Evolutionary conservation across 2,113 vertebrate genomes (phyloP).

Genomic region (Pitta sordida): DNA sequence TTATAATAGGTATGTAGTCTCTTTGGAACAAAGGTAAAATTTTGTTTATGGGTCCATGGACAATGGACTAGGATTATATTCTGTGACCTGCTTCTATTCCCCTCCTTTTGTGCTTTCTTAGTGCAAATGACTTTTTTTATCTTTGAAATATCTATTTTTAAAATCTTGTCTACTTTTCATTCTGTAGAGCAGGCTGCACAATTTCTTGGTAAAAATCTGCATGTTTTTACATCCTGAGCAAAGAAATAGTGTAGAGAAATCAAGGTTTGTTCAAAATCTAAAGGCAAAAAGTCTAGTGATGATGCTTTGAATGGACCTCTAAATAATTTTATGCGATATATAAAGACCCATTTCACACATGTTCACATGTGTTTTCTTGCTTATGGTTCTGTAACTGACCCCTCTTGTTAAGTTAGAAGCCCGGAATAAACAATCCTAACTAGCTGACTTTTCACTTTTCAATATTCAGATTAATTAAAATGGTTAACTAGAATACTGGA

Average conservation of each 20-base stretch:
- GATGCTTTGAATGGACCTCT: not conserved
- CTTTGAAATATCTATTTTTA: not conserved
- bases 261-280: not conserved
- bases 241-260: not conserved
- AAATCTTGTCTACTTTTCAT: not conserved
- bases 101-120: not conserved
- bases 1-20: not conserved
- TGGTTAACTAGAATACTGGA: not conserved
- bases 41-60: not conserved
- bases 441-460: conserved; percentile 22
- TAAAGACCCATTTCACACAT: not conserved
- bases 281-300: not conserved
- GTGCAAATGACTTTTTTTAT: not conserved
- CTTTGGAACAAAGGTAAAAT: not conserved
- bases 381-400: not conserved
- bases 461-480: conserved; percentile 33
- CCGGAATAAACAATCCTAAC: not conserved
- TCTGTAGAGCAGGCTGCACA: not conserved
- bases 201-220: not conserved
- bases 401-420: not conserved
- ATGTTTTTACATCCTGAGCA: not conserved
- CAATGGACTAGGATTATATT: not conserved
- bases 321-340: not conserved
- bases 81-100: not conserved
- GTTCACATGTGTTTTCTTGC: not conserved